These are phyloP conservation scores for Phaedon cochleariae DNA, from an alignment of 2,888 invertebrate species.

Conservation along the genomic window DNA sequence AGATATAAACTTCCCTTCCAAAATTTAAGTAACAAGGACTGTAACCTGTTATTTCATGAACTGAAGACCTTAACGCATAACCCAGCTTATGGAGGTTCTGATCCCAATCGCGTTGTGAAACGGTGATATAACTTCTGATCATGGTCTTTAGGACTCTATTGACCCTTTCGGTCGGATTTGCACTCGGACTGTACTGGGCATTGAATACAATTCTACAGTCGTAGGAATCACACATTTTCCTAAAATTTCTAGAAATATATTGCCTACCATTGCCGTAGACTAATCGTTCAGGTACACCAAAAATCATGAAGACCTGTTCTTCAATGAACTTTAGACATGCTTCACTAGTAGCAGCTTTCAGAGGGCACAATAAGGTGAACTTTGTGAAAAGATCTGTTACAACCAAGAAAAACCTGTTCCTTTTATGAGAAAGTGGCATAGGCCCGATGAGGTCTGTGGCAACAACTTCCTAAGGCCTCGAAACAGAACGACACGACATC, in stretches of 20 bases:
- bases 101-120: slow-evolving; percentile 41
- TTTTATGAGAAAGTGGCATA: slow-evolving; percentile 15
- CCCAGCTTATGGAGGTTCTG: slow-evolving; percentile 40
- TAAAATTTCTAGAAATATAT: slow-evolving; percentile 10
- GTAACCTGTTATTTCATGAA: slow-evolving; percentile 44
- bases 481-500: slow-evolving; percentile 18
- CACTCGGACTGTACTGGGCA: slow-evolving; percentile 48
- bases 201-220: slow-evolving; percentile 34
- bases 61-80: slow-evolving; percentile 41
- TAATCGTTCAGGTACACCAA: slow-evolving; percentile 39
- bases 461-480: slow-evolving; percentile 26
- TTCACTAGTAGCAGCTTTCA: slow-evolving; percentile 21
- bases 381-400: slow-evolving; percentile 32
- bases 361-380: slow-evolving; percentile 18
- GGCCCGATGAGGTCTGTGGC: slow-evolving; percentile 31
- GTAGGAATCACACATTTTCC: slow-evolving; percentile 28
- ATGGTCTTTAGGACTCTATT: slow-evolving; percentile 49
- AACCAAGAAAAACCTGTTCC: slow-evolving; percentile 27
- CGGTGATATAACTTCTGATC: slow-evolving; percentile 30
- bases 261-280: slow-evolving; percentile 43
- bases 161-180: slow-evolving; percentile 51
- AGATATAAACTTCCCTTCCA: slow-evolving; percentile 31
- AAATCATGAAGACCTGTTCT: slow-evolving; percentile 35
- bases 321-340: slow-evolving; percentile 17
- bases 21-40: slow-evolving; percentile 43